Base-by-base conservation (phyloP, 1,140 invertebrate genomes). In the Melipona quadrifasciata region DNA sequence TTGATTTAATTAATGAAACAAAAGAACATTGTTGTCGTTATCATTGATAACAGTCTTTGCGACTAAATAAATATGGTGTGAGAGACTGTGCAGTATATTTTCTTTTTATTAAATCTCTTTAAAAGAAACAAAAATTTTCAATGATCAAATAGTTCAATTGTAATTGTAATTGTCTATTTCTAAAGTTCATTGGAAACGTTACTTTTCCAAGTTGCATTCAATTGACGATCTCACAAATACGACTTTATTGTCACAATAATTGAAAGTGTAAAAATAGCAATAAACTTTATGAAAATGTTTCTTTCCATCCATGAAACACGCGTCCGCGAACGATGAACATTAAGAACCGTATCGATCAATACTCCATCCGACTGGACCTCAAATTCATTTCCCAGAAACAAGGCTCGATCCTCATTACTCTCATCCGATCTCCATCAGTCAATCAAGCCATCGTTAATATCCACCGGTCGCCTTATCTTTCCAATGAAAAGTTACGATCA, bases 401-500 rank as follows among this genome's bases (percentile, higher is more conserved):
- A 68, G 39, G 3, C 21, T 68, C 21, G 4, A 31, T 65, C 27
- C 16, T 65, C 27, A 65, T 31, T 65, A 65, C 27, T 11, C 24
- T 24, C 58, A 61, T 61, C n/a, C 58, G 14, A 61, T 61, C 24
- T n/a, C 3, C 24, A 61, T 61, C 58, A 21, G 24, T 61, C 58
- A 61, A 61, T 61, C 24, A 61, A 61, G 19, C 31, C 65, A 67
- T 31, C 31, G 64, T 65, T 65, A 65, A n/a, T 61, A 61, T 31
- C 24, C 16, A 17, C 8, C 55, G 19, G 17, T 65, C 16, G 17
- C 68, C 6, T 47, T 47, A 24, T 1, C 21, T 71, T 24, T 24
- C 12, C 68, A 71, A 71, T 34, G 6, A 71, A 71, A 71, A 71
- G 34, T 71, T 71, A 71, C 68, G 39, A 47, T n/a, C 24, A 71